Evolutionary conservation across 2,113 vertebrate species (phyloP).

Genomic region (Atlantisia rogersi): DNA sequence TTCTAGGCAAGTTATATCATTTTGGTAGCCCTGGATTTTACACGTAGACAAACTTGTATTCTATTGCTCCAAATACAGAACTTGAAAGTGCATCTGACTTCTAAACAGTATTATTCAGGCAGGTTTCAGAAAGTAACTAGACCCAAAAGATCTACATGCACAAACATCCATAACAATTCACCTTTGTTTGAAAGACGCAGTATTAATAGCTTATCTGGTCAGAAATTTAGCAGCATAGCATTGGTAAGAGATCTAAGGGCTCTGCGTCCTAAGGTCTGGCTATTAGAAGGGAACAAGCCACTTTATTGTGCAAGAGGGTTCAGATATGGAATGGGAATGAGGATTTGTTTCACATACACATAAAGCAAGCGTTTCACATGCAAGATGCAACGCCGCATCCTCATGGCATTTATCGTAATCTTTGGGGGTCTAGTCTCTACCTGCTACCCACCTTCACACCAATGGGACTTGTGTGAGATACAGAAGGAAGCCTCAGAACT

Average conservation of each 20-base stretch:
- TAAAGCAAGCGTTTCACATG: not conserved
- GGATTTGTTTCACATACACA: not conserved
- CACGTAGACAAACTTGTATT: not conserved
- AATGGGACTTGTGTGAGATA: not conserved
- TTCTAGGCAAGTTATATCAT: not conserved
- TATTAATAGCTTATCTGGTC: not conserved
- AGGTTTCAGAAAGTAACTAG: slow-evolving; percentile 22
- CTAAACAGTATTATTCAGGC: slow-evolving; percentile 21
- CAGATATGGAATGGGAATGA: not conserved
- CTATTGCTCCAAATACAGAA: slow-evolving; percentile 49
- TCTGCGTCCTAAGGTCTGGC: not conserved
- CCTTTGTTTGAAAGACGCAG: not conserved
- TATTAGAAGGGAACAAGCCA: not conserved
- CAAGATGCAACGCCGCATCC: slow-evolving; percentile 10
- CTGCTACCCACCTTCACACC: not conserved
- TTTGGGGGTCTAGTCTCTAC: slow-evolving; percentile 25
- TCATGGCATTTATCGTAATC: not conserved
- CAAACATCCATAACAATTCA: not conserved
- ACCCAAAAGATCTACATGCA: not conserved
- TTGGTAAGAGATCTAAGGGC: not conserved
- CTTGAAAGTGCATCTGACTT: slow-evolving; percentile 49
- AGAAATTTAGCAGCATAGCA: not conserved
- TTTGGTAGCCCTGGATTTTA: slow-evolving; percentile 17
- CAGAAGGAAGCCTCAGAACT: slow-evolving; percentile 6
- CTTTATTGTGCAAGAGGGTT: not conserved